Evolutionary conservation across 1,140 invertebrate species (phyloP).

Genomic region (Saxidomus purpurata): DNA sequence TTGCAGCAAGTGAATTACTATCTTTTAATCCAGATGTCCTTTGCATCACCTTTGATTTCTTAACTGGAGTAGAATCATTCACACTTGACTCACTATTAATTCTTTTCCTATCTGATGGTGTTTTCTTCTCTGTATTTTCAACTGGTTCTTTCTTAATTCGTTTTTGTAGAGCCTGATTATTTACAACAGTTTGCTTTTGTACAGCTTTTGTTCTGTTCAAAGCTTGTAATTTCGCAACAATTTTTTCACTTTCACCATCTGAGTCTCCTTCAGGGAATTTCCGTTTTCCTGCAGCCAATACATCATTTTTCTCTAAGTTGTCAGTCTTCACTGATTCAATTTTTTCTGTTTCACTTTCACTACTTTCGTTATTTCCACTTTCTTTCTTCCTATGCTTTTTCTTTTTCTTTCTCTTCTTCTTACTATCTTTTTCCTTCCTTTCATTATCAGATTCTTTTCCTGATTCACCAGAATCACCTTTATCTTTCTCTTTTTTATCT

Average conservation of each 20-base stretch:
- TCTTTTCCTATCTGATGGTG: conserved; percentile 70
- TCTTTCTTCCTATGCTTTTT: conserved; percentile 61
- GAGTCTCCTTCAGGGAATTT: conserved; percentile 63
- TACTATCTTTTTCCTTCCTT: conserved; percentile 65
- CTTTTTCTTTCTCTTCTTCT: conserved; percentile 64
- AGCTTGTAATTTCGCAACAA: conserved; percentile 56
- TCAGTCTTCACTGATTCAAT: conserved; percentile 49
- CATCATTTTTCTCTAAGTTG: conserved; percentile 1
- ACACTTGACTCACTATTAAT: conserved; percentile 76
- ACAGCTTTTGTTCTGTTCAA: conserved; percentile 60
- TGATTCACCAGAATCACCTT: conserved; percentile 66
- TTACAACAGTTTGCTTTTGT: conserved; percentile 43
- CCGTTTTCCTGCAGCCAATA: conserved; percentile 1
- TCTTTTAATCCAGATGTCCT: conserved; percentile 48
- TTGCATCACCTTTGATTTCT: conserved; percentile 35
- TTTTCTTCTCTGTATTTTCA: conserved; percentile 66
- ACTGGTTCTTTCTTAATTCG: conserved; percentile 67
- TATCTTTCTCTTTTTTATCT: conserved; percentile 67
- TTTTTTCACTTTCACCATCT: conserved; percentile 60
- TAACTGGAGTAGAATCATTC: conserved; percentile 71
- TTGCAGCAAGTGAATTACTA: neutral
- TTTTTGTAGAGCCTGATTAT: conserved; percentile 37
- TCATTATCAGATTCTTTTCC: conserved; percentile 56
- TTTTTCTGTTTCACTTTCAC: conserved; percentile 63
- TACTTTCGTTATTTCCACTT: conserved; percentile 50